These are phyloP conservation scores for Amblyjoppa proteus DNA, from an alignment of 2,888 invertebrate species.

Conservation along the genomic window DNA sequence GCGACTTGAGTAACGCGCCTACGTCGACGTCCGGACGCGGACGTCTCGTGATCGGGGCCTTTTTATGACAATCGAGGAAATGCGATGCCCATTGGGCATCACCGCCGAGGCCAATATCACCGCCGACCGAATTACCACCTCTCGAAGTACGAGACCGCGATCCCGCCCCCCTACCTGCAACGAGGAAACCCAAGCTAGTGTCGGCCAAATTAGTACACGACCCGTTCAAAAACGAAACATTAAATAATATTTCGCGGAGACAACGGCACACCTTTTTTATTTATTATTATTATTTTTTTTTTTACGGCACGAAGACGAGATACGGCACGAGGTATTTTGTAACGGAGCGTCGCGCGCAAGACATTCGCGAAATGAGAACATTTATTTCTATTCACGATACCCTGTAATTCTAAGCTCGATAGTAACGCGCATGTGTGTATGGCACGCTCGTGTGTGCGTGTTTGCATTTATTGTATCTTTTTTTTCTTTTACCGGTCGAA, in stretches of 20 bases:
- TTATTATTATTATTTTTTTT: not conserved
- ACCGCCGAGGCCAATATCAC: constrained; percentile 61
- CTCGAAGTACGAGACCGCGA: constrained; percentile 80
- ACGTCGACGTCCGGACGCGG: constrained; percentile 81
- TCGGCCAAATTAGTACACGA: constrained; percentile 77
- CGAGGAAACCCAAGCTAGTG: constrained; percentile 84
- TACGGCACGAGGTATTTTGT: constrained; percentile 63
- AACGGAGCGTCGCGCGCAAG: constrained; percentile 71
- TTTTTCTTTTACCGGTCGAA: constrained; percentile 32
- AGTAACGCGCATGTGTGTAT: constrained; percentile 12
- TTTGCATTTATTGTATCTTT: constrained; percentile 30
- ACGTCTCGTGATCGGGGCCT: constrained; percentile 77
- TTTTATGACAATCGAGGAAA: constrained; percentile 82
- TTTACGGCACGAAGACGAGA: constrained; percentile 41
- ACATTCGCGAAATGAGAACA: not conserved
- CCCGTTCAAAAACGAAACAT: constrained; percentile 59
- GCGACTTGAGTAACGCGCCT: constrained; percentile 83
- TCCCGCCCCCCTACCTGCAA: constrained; percentile 84
- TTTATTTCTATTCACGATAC: not conserved
- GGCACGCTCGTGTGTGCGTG: constrained; percentile 34
- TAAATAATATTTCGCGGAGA: constrained; percentile 16
- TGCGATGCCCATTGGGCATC: constrained; percentile 81
- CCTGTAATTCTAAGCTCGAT: not conserved
- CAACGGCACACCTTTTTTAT: not conserved
- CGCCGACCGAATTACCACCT: constrained; percentile 75